These are phyloP conservation scores for Propithecus coquereli DNA, from an alignment of 2,113 vertebrate species.

Conservation along the genomic window DNA sequence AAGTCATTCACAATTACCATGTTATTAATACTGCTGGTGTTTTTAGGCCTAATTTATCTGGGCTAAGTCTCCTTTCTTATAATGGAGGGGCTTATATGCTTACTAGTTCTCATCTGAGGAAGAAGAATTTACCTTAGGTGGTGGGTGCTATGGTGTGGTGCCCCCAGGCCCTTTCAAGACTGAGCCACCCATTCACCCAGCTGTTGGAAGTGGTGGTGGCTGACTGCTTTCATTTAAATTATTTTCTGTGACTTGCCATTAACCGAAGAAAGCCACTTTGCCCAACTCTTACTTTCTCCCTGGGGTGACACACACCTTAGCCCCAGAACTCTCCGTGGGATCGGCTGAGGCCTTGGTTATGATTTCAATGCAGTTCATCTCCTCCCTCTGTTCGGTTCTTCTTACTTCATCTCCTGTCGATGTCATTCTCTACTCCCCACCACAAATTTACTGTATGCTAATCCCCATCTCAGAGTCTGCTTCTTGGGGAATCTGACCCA, in stretches of 20 bases:
- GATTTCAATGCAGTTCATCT: neutral
- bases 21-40: neutral
- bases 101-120: neutral
- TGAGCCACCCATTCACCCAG: neutral
- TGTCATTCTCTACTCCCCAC: neutral
- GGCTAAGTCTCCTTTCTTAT: neutral
- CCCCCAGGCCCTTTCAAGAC: neutral
- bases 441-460: neutral
- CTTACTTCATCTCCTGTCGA: neutral
- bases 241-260: neutral
- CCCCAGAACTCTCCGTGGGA: neutral
- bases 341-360: neutral
- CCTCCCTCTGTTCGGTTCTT: neutral
- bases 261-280: neutral
- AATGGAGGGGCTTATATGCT: neutral
- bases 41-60: constrained; percentile 18
- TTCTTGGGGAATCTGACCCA: neutral
- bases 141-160: neutral
- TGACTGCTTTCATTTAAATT: neutral
- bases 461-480: neutral
- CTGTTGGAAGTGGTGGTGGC: neutral
- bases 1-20: neutral
- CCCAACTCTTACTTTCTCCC: neutral
- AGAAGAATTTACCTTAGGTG: neutral
- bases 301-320: neutral